These are phyloP conservation scores for Caenorhabditis sp. DNA, from an alignment of 2,888 invertebrate genomes.

Conservation along the genomic window DNA sequence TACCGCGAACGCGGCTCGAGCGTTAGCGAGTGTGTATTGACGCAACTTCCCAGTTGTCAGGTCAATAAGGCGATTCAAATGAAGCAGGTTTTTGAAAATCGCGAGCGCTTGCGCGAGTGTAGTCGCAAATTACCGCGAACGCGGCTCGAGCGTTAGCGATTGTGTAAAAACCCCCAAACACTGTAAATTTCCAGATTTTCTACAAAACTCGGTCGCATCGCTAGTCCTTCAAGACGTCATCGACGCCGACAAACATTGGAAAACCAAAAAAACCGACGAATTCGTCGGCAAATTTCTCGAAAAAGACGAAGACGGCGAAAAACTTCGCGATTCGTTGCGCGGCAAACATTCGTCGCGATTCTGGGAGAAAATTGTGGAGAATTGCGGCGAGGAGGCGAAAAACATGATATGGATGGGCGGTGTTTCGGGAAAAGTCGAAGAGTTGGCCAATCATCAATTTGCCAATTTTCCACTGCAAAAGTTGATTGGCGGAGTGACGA, in stretches of 20 bases:
- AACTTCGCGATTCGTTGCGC: constrained; percentile 12
- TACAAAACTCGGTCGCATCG: constrained; percentile 25
- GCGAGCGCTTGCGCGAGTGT: no score
- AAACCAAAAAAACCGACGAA: constrained; percentile 23
- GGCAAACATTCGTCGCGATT: constrained; percentile 44
- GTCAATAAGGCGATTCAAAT: no score
- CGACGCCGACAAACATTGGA: constrained; percentile 30
- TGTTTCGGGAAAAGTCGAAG: constrained; percentile 7
- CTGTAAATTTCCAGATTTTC: constrained; percentile 10
- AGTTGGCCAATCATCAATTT: constrained; percentile 27
- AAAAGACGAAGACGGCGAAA: constrained; percentile 15
- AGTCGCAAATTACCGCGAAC: no score
- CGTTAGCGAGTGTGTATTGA: no score
- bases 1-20: no score
- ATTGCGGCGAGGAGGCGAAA: constrained; percentile 28
- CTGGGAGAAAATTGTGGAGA: constrained; percentile 48
- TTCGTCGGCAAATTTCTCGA: constrained; percentile 22
- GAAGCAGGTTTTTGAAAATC: no score
- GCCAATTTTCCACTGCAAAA: constrained; percentile 47
- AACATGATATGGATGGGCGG: constrained; percentile 22
- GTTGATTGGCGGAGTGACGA: constrained; percentile 30
- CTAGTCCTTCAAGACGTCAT: constrained; percentile 43
- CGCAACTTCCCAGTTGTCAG: no score
- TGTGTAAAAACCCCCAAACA: no score
- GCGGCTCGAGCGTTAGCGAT: no score